Conservation (phyloP, 2,797 vertebrate genomes). For the Rhynchonycteris naso region DNA sequence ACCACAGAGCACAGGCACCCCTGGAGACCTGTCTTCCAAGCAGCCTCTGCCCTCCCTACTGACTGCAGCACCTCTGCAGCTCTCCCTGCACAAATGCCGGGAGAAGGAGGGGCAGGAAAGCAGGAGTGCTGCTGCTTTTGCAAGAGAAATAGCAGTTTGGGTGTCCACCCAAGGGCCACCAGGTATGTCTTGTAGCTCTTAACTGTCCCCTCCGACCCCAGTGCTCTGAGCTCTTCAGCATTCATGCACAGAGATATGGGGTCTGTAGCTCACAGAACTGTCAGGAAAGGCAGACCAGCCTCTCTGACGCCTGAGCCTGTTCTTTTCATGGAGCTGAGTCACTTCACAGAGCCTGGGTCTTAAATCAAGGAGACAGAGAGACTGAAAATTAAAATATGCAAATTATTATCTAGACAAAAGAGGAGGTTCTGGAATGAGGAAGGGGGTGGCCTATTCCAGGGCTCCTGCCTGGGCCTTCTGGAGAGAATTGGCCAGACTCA, state of each 20-base stretch:
- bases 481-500: not conserved
- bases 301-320: not conserved
- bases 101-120: not conserved
- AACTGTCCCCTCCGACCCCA: not conserved
- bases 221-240: not conserved
- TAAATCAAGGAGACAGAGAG: conserved; percentile 26
- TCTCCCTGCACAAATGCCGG: not conserved
- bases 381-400: conserved; percentile 7
- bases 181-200: not conserved
- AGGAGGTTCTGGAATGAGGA: not conserved
- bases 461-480: not conserved
- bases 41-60: not conserved
- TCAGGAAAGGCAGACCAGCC: not conserved
- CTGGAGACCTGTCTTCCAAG: not conserved
- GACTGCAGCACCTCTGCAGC: not conserved
- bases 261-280: not conserved
- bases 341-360: not conserved
- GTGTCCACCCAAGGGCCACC: not conserved
- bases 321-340: not conserved
- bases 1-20: not conserved
- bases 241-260: not conserved
- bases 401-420: conserved; percentile 26
- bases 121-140: not conserved
- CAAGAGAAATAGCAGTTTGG: not conserved
- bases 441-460: not conserved